Conservation (phyloP, 2,888 invertebrate species). For the Standfussiana lucernea region DNA sequence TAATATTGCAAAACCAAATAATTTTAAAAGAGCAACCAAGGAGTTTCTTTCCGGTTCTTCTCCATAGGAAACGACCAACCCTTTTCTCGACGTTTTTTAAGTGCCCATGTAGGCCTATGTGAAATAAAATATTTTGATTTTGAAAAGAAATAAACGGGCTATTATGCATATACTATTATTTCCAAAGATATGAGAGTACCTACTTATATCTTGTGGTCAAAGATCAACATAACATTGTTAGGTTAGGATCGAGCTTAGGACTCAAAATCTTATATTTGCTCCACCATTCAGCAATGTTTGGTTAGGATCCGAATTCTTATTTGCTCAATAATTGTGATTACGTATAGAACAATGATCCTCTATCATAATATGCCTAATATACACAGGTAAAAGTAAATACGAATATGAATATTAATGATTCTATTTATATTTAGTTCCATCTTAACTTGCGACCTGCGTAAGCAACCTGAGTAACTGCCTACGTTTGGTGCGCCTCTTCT, state of each 20-base stretch:
- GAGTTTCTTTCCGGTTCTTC: no score
- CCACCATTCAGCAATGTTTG: slow-evolving; percentile 42
- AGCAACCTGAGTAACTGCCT: no score
- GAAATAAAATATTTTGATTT: no score
- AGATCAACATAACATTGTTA: slow-evolving; percentile 56
- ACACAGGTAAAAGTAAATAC: slow-evolving; percentile 11
- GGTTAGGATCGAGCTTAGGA: slow-evolving; percentile 64
- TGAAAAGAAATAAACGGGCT: neutral
- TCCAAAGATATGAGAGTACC: slow-evolving; percentile 26
- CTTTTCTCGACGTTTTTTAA: no score
- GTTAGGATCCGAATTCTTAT: slow-evolving; percentile 59
- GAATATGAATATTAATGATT: slow-evolving; percentile 29
- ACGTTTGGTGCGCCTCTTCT: no score
- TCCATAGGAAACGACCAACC: no score
- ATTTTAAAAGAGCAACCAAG: no score
- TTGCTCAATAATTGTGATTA: slow-evolving; percentile 62
- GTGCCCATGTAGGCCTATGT: no score
- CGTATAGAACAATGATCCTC: slow-evolving; percentile 46
- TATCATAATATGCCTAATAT: slow-evolving; percentile 28
- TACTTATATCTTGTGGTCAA: slow-evolving; percentile 35
- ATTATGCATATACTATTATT: slow-evolving; percentile 10
- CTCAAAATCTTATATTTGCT: slow-evolving; percentile 62
- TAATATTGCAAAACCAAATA: no score
- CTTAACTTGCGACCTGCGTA: no score
- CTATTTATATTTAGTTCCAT: neutral